Evolutionary conservation across 2,113 vertebrate genomes (phyloP).

Genomic region (Piprites chloris): DNA sequence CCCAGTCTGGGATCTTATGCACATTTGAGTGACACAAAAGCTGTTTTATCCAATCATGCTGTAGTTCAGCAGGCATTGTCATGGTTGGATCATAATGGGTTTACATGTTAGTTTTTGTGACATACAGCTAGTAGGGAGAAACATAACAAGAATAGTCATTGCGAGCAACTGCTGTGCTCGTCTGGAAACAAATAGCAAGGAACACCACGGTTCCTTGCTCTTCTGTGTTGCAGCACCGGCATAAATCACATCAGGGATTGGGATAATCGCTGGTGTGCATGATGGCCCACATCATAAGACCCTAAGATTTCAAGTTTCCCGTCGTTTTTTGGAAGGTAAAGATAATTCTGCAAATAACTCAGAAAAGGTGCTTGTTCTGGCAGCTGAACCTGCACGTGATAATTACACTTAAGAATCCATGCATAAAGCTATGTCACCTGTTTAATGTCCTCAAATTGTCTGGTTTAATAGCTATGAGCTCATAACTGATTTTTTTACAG

Average conservation of each 20-base stretch:
- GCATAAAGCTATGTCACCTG: fast-evolving
- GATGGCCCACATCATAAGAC: neutral
- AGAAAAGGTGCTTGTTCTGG: neutral
- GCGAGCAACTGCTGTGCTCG: neutral
- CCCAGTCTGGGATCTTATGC: neutral
- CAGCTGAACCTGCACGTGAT: fast-evolving
- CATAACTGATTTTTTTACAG: neutral
- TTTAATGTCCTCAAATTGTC: neutral
- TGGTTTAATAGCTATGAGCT: neutral
- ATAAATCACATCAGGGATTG: neutral
- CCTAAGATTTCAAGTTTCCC: neutral
- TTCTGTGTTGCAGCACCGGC: fast-evolving
- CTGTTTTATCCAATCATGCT: neutral
- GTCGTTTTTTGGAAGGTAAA: neutral
- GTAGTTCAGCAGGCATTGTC: neutral
- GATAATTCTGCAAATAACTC: neutral
- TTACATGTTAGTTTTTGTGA: neutral
- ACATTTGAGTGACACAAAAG: neutral
- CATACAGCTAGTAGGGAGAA: constrained; percentile 3
- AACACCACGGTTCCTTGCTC: neutral
- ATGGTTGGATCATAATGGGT: neutral
- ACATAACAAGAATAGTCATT: neutral
- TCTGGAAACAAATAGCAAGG: neutral
- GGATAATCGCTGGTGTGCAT: neutral
- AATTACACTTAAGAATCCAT: neutral